A percentile compares a stretch with the other conserved stretches of the same genome.
These are phyloP conservation scores for Otolemur garnettii DNA, from an alignment of 2,113 vertebrate species.

Conservation along the genomic window DNA sequence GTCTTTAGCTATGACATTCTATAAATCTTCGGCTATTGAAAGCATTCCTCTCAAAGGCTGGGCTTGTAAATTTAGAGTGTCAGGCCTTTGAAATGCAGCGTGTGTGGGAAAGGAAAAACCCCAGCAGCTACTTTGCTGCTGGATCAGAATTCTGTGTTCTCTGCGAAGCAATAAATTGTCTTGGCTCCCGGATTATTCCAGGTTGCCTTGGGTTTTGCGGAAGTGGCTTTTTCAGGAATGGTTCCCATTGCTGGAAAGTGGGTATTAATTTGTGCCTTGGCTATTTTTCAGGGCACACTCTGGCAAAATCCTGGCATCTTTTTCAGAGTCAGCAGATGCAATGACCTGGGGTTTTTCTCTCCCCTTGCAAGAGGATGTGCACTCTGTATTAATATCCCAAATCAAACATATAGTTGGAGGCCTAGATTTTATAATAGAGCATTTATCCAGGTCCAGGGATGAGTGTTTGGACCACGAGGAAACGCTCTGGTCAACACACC, in stretches of 20 bases:
- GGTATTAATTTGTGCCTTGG: constrained; percentile 74
- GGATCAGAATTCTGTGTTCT: constrained; percentile 56
- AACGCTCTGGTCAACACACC: background rate
- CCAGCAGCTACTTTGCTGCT: constrained; percentile 20
- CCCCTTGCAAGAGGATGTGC: background rate
- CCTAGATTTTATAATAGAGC: background rate
- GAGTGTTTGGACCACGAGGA: background rate
- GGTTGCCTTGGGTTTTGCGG: constrained; percentile 60
- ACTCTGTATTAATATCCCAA: background rate
- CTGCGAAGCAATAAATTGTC: constrained; percentile 73
- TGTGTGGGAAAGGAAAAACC: constrained; percentile 71
- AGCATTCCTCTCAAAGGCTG: constrained; percentile 58
- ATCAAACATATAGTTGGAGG: background rate
- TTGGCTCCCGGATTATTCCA: constrained; percentile 64
- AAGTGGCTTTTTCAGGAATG: constrained; percentile 68
- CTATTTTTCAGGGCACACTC: constrained; percentile 67
- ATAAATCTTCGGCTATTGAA: constrained; percentile 45
- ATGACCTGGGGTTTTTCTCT: background rate
- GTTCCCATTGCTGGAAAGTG: constrained; percentile 55
- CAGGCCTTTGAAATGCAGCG: constrained; percentile 72
- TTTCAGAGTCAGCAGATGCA: constrained; percentile 60
- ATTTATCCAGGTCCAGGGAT: background rate
- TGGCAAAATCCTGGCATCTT: constrained; percentile 57
- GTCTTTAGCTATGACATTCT: background rate
- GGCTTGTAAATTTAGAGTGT: constrained; percentile 67